phyloP scores from a whole-genome alignment of 2,113 vertebrate species.

The Pomatorhinus ruficollis region DNA sequence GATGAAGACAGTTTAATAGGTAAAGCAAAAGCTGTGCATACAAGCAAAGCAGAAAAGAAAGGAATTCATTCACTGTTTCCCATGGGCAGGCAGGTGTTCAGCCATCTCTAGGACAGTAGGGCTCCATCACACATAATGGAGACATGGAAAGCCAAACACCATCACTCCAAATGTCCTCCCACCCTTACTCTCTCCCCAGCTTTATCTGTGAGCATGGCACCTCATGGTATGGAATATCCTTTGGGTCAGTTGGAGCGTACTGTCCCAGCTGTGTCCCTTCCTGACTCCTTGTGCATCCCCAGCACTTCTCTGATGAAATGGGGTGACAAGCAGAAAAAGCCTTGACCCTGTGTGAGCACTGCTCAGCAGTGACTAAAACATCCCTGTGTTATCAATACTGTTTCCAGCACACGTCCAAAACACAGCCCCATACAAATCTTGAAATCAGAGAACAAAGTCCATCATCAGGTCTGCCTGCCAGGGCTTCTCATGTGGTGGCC shows the following conservation, averaged over 20 bases:
- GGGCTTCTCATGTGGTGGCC: not conserved
- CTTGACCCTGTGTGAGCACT: not conserved
- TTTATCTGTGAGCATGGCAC: not conserved
- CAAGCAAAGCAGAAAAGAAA: not conserved
- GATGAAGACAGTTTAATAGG: not conserved
- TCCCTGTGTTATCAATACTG: no score
- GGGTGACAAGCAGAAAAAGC: not conserved
- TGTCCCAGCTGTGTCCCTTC: not conserved
- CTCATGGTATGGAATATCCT: not conserved
- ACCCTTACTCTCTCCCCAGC: not conserved
- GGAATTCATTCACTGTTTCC: not conserved
- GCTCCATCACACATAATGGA: not conserved
- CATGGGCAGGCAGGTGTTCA: not conserved
- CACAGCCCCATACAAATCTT: not conserved
- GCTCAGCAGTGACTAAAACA: not conserved
- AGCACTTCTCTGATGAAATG: not conserved
- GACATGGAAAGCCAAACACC: not conserved
- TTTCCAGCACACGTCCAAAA: not conserved
- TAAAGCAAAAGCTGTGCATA: not conserved
- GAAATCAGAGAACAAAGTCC: not conserved
- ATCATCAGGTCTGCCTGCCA: not conserved
- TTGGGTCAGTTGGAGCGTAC: not conserved
- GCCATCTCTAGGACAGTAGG: not conserved
- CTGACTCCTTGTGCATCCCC: not conserved
- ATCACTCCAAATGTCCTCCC: not conserved